Evolutionary conservation across 2,797 vertebrate species (phyloP).

Genomic region (Manis javanica): DNA sequence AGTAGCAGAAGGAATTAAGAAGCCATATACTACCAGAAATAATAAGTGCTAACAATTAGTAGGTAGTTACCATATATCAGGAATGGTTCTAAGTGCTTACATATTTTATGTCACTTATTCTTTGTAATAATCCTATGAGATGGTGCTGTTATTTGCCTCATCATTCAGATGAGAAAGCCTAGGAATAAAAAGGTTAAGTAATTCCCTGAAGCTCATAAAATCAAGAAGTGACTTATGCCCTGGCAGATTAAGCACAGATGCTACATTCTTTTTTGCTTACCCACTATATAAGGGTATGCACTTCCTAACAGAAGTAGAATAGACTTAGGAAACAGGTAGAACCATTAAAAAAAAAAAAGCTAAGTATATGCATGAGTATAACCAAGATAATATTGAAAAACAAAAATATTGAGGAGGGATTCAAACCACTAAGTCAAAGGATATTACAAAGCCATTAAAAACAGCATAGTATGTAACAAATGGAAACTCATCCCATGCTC

Average conservation of each 20-base stretch:
- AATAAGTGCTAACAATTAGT: neutral
- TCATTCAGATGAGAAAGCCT: neutral
- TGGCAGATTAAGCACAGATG: neutral
- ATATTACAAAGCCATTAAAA: constrained; percentile 5
- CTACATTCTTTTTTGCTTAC: neutral
- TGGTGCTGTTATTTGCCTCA: neutral
- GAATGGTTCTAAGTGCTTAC: neutral
- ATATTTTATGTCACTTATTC: neutral
- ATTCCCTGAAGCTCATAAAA: neutral
- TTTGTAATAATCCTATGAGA: neutral
- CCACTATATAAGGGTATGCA: neutral
- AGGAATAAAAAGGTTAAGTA: neutral
- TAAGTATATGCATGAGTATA: neutral
- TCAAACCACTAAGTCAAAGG: neutral
- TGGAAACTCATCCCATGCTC: no score
- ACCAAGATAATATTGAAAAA: neutral
- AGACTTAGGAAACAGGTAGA: neutral
- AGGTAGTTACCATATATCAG: neutral
- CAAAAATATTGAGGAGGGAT: neutral
- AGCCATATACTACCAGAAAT: neutral
- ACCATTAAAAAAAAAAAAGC: neutral
- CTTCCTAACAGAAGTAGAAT: neutral
- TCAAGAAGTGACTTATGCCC: neutral
- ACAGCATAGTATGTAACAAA: neutral
- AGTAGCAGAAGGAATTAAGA: constrained; percentile 8